A percentile compares a stretch with the other conserved stretches of the same genome.
Conservation (phyloP, 1,140 invertebrate species). For the Pentalonia nigronervosa region DNA sequence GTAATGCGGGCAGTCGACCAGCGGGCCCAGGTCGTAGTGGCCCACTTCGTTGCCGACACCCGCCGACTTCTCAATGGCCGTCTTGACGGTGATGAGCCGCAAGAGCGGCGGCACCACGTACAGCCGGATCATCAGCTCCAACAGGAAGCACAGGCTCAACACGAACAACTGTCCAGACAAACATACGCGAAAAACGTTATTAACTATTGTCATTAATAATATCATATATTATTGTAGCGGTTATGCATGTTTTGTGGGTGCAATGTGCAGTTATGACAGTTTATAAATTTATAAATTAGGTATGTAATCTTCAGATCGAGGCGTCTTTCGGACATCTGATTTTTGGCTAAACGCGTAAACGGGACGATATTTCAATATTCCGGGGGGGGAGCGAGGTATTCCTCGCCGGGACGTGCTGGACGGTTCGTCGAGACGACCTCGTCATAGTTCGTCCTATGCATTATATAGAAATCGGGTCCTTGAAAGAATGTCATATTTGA, state of each 20-base stretch:
- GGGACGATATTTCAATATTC: no score
- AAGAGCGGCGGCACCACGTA: conserved; percentile 75
- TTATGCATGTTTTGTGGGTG: no score
- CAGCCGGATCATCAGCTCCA: conserved; percentile 74
- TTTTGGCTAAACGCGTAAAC: no score
- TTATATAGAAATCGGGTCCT: neutral
- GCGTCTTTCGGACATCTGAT: no score
- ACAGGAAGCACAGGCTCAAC: conserved; percentile 73
- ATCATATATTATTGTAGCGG: neutral
- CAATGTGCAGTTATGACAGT: no score
- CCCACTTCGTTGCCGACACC: conserved; percentile 78
- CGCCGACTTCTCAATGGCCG: conserved; percentile 73
- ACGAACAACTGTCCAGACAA: conserved; percentile 68
- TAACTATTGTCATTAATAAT: neutral
- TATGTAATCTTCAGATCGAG: no score
- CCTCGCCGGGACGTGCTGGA: neutral
- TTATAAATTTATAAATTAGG: no score
- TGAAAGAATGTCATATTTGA: neutral
- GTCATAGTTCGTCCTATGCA: neutral
- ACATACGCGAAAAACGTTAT: neutral
- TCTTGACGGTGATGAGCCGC: conserved; percentile 73
- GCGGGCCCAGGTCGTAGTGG: conserved; percentile 70
- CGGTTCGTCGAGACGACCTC: no score
- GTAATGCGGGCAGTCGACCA: conserved; percentile 76
- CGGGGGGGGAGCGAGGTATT: no score